Evolutionary conservation across 1,140 invertebrate genomes (phyloP).

Genomic region (Hetaerina americana): DNA sequence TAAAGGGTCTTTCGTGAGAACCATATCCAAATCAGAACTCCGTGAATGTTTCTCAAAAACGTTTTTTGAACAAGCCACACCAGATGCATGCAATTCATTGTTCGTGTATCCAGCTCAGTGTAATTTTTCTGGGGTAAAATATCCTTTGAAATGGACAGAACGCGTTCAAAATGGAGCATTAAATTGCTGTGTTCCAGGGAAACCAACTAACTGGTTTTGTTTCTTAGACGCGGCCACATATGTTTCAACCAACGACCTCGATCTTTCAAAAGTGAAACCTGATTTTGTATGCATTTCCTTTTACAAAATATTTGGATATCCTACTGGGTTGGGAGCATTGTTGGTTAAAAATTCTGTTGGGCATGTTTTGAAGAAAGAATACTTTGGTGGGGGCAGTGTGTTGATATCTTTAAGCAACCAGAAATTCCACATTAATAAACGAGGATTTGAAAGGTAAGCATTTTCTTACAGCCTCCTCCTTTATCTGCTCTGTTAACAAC

Average conservation of each 20-base stretch:
- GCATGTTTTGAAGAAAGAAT: slow-evolving; percentile 52
- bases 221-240: slow-evolving; percentile 77
- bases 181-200: slow-evolving; percentile 19
- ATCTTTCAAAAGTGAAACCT: slow-evolving; percentile 56
- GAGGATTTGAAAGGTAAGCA: neutral
- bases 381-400: slow-evolving; percentile 88
- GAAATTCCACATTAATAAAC: neutral
- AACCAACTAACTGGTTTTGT: slow-evolving; percentile 53
- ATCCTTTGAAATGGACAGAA: slow-evolving; percentile 61
- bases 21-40: neutral
- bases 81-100: slow-evolving; percentile 49
- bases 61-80: no score
- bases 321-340: slow-evolving; percentile 83
- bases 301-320: slow-evolving; percentile 97
- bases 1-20: slow-evolving; percentile 23
- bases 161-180: slow-evolving; percentile 47
- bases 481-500: no score
- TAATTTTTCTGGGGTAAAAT: slow-evolving; percentile 88
- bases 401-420: slow-evolving; percentile 66
- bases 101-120: slow-evolving; percentile 85
- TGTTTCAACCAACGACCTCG: slow-evolving; percentile 62
- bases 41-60: no score
- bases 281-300: slow-evolving; percentile 90
- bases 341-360: slow-evolving; percentile 58
- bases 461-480: no score